Evolutionary conservation across 2,888 invertebrate genomes (phyloP).

Genomic region (Andrena dorsata): DNA sequence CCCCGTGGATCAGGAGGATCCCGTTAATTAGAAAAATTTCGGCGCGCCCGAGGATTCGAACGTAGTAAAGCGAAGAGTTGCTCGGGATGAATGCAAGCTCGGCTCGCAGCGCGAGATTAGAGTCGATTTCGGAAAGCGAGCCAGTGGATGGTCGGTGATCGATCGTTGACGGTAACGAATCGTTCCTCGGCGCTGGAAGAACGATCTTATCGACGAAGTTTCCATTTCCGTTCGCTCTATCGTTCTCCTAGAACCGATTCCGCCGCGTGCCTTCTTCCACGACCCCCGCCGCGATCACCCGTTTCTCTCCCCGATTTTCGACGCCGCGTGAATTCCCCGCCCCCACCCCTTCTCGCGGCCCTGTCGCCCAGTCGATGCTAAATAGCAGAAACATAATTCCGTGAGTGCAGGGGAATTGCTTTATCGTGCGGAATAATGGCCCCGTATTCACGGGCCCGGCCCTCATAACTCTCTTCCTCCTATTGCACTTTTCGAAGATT

Average conservation of each 20-base stretch:
- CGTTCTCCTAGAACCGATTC: constrained; percentile 41
- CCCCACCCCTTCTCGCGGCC: constrained; percentile 39
- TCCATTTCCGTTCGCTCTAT: constrained; percentile 68
- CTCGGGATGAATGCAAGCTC: constrained; percentile 41
- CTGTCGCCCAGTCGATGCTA: constrained; percentile 77
- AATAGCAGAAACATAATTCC: constrained; percentile 81
- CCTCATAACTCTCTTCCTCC: constrained; percentile 78
- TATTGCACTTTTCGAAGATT: constrained; percentile 78
- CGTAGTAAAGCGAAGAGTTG: background rate
- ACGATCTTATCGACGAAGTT: constrained; percentile 73
- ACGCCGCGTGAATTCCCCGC: background rate
- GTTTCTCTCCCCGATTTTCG: background rate
- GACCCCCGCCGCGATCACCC: background rate
- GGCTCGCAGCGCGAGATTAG: constrained; percentile 48
- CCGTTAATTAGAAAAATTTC: background rate
- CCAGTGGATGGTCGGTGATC: constrained; percentile 63
- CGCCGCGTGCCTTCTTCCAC: constrained; percentile 36
- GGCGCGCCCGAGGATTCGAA: background rate
- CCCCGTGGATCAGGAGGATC: no score
- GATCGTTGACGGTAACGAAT: constrained; percentile 77
- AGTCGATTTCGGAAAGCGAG: constrained; percentile 62
- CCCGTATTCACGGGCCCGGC: constrained; percentile 76
- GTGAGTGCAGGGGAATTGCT: constrained; percentile 81
- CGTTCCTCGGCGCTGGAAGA: constrained; percentile 66
- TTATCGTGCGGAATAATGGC: constrained; percentile 84